Conservation (phyloP, 2,797 vertebrate species). For the Petrocephalus schoutedeni region DNA sequence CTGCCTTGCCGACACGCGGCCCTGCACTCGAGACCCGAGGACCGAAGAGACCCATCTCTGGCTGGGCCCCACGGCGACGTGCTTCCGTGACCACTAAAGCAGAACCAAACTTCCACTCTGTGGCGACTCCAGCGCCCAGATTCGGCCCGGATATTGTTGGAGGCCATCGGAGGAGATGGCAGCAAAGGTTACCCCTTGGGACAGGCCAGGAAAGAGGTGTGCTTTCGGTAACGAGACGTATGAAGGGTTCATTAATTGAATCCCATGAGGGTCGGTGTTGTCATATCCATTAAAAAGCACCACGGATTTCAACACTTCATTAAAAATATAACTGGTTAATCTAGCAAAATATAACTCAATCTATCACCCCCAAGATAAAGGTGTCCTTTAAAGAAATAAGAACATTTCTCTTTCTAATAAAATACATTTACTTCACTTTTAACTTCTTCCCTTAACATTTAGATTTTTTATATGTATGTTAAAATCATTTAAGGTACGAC, state of each 20-base stretch:
- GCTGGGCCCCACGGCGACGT: background rate
- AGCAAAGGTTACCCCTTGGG: background rate
- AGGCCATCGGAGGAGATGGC: background rate
- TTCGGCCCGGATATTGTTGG: background rate
- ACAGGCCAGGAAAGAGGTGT: background rate
- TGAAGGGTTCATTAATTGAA: constrained; percentile 3
- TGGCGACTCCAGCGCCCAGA: background rate
- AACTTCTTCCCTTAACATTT: background rate
- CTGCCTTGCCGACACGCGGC: background rate
- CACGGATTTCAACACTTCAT: background rate
- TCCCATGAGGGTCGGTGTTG: background rate
- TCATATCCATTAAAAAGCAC: background rate
- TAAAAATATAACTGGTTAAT: constrained; percentile 9
- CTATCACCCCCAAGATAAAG: background rate
- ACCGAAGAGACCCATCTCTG: constrained; percentile 12
- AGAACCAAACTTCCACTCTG: background rate
- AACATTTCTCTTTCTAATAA: background rate
- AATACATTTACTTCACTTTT: background rate
- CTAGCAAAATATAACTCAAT: background rate
- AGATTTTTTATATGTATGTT: background rate
- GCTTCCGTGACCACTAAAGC: constrained; percentile 11
- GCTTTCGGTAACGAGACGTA: background rate
- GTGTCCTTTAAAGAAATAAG: background rate
- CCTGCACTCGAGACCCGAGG: constrained; percentile 16
- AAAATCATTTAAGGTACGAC: background rate